Base-by-base conservation (phyloP, 2,113 vertebrate genomes). In the Oryzias javanicus region DNA sequence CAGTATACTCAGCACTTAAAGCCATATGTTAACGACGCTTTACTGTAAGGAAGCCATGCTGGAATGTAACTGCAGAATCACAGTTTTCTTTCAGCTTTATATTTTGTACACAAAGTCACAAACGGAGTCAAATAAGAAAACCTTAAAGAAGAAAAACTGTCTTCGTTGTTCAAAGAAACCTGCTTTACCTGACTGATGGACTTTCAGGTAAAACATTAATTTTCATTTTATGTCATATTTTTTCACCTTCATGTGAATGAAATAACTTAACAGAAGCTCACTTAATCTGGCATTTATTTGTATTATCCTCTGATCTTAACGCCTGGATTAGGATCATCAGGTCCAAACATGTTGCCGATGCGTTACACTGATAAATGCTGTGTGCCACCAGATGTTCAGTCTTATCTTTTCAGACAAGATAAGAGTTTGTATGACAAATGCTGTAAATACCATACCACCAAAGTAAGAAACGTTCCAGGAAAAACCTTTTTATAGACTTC, bases 1-100 rank as follows among this genome's bases (percentile, higher is more conserved):
- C 79, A 67, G 74, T 79, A 81, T 79, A 78, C 78, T 78, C 45
- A 71, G n/a, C 55, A 70, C 69, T 63, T 69, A 49, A 73, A 73
- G 61, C 65, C 67, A 71, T 70, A 83, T 57, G 24, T 76, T 81
- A 67, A 66, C 55, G 16, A 53, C 49, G 48, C 64, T 82, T 82
- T 74, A 72, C 66, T 54, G 42, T 61, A 54, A 70, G 67, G 7
- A 14, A 51, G 15, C 17, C 22, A 64, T 78, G 74, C 68, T 78
- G 78, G 70, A 79, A 47, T 79, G 22, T 65, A 42, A 55, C 78
- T 53, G 58, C 47, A 58, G 53, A 47, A 70, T 45, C 50, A 48
- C 19, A 45, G 4, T 45, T 55, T 59, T 55, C 1, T 60, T 51
- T 64, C 7, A 47, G n/a, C 5, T 47, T 10, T 47, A n/a, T 47